A percentile compares a stretch with the other conserved stretches of the same genome.
phyloP scores from a whole-genome alignment of 2,888 invertebrate species.

The Phengaris arion region DNA sequence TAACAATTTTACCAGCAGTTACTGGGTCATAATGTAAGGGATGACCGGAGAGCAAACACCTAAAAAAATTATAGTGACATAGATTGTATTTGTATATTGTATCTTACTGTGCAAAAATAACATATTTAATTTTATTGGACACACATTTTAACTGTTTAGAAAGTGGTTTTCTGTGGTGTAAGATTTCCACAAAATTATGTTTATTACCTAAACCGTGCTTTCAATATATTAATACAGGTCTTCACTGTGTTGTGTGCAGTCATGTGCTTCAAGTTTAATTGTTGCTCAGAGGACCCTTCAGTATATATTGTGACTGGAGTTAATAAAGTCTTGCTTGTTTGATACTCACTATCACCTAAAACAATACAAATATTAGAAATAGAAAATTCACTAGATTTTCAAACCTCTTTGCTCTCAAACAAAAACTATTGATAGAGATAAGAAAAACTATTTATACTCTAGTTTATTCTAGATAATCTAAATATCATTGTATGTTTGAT shows the following conservation, averaged over 20 bases:
- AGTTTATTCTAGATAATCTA: no score
- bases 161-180: no score
- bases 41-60: background rate
- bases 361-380: background rate
- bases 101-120: no score
- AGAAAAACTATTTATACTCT: no score
- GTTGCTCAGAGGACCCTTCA: background rate
- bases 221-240: constrained; percentile 2
- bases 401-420: no score
- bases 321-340: background rate
- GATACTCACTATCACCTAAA: constrained; percentile 3
- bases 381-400: no score
- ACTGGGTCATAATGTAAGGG: background rate
- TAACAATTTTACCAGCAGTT: background rate
- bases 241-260: background rate
- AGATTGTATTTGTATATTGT: no score
- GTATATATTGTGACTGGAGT: background rate
- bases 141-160: no score
- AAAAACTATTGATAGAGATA: no score
- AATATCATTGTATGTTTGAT: no score
- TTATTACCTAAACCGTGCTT: background rate
- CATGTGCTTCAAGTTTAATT: background rate
- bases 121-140: no score
- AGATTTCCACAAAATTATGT: background rate
- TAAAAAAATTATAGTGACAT: background rate